These are phyloP conservation scores for Aurelia sp. DNA, from an alignment of 30 jellyfish, hydroid and myxozoan genomes.

Conservation along the genomic window DNA sequence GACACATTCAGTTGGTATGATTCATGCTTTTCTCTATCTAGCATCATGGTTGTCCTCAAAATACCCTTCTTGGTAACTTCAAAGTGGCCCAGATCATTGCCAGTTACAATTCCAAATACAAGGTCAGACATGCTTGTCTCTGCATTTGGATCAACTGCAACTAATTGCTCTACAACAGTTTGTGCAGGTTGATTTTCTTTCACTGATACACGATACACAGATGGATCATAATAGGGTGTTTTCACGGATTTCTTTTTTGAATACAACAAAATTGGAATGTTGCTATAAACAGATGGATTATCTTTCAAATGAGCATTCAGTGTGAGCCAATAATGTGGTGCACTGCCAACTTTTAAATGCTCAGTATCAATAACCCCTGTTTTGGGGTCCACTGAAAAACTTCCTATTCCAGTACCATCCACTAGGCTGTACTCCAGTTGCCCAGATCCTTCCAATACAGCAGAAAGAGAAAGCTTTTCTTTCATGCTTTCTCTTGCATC, in stretches of 20 bases:
- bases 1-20: conserved; percentile 50
- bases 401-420: conserved; percentile 95
- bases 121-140: conserved; percentile 11
- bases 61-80: conserved; percentile 36
- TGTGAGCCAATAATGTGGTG: conserved; percentile 88
- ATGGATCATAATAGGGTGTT: conserved; percentile 72
- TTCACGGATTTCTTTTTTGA: conserved; percentile 1
- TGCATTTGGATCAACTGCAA: conserved; percentile 65
- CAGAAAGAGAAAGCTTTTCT: conserved; percentile 1
- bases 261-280: conserved; percentile 68
- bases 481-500: not conserved
- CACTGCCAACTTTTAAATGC: not conserved
- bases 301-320: conserved; percentile 85
- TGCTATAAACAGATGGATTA: conserved; percentile 72
- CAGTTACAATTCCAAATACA: conserved; percentile 48
- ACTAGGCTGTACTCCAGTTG: conserved; percentile 74
- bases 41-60: conserved; percentile 23
- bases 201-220: conserved; percentile 65
- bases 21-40: conserved; percentile 56
- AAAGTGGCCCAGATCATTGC: conserved; percentile 66
- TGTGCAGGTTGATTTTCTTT: conserved; percentile 57
- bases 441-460: conserved; percentile 57
- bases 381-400: conserved; percentile 58
- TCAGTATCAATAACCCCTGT: conserved; percentile 39
- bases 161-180: conserved; percentile 51